Evolutionary conservation across 2,797 vertebrate genomes (phyloP).

Genomic region (Microchirus variegatus): DNA sequence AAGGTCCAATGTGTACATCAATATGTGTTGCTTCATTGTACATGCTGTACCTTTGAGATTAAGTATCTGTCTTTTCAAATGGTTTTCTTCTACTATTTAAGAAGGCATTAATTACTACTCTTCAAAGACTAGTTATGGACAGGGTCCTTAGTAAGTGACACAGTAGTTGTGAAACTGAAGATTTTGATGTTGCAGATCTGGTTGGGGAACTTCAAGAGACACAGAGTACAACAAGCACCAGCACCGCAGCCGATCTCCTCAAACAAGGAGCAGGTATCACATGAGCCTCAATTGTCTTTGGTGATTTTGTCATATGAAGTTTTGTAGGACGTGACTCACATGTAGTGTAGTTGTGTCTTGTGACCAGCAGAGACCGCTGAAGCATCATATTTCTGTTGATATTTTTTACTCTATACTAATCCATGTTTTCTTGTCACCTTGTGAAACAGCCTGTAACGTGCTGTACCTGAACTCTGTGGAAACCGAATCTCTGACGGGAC

Average conservation of each 20-base stretch:
- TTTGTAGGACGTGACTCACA: neutral
- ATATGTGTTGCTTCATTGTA: neutral
- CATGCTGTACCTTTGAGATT: neutral
- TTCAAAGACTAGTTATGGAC: slow-evolving; percentile 3
- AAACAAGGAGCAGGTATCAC: slow-evolving; percentile 89
- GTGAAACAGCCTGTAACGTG: slow-evolving; percentile 88
- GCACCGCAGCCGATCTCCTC: slow-evolving; percentile 90
- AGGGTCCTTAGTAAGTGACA: neutral
- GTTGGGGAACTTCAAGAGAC: slow-evolving; percentile 84
- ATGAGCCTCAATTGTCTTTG: neutral
- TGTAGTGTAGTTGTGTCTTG: neutral
- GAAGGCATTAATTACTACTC: neutral
- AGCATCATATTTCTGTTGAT: neutral
- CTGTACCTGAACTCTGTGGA: slow-evolving; percentile 93
- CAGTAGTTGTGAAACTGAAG: slow-evolving; percentile 4
- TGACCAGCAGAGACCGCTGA: slow-evolving; percentile 37
- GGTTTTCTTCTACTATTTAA: neutral
- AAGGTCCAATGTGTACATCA: too few relatives aligned
- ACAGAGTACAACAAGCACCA: slow-evolving; percentile 84
- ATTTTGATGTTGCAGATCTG: slow-evolving; percentile 80
- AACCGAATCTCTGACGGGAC: slow-evolving; percentile 91
- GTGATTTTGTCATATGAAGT: neutral
- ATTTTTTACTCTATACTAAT: neutral
- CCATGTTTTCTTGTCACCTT: slow-evolving; percentile 18
- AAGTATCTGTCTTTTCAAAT: neutral